These are phyloP conservation scores for Xyrauchen texanus DNA, from an alignment of 2,113 vertebrate species.

Conservation along the genomic window DNA sequence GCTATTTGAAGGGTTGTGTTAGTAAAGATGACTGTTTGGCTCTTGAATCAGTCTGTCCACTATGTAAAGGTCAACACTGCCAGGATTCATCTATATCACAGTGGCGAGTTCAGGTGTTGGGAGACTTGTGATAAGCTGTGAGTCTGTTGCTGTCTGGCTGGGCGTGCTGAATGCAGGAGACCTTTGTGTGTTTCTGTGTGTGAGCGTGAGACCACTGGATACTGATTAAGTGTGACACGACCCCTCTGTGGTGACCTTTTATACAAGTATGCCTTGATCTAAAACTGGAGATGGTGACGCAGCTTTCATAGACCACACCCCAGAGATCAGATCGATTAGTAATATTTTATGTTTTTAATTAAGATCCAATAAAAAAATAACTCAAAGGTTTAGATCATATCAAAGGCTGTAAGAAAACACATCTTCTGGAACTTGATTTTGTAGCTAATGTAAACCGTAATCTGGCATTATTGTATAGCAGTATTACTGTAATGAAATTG, in stretches of 20 bases:
- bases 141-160: not conserved
- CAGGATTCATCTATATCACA: conserved; percentile 15
- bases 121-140: conserved; percentile 6
- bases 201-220: not conserved
- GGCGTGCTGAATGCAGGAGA: not conserved
- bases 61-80: conserved; percentile 33
- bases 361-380: not conserved
- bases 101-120: conserved; percentile 15
- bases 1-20: conserved; percentile 7
- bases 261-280: not conserved
- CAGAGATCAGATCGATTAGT: not conserved
- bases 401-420: too few species aligned
- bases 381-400: not conserved
- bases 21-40: conserved; percentile 9
- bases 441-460: too few species aligned
- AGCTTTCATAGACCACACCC: not conserved
- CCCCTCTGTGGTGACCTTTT: conserved; percentile 31
- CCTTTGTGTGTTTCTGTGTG: conserved; percentile 30
- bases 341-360: not conserved
- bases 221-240: conserved; percentile 30
- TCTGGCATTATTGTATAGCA: too few species aligned
- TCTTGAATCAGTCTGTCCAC: conserved; percentile 5
- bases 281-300: conserved; percentile 8
- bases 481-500: too few species aligned
- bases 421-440: too few species aligned